Evolutionary conservation across 1,140 invertebrate species (phyloP), one percentile per base, ranked within the genome.

Genomic region (Achatina immaculata): DNA sequence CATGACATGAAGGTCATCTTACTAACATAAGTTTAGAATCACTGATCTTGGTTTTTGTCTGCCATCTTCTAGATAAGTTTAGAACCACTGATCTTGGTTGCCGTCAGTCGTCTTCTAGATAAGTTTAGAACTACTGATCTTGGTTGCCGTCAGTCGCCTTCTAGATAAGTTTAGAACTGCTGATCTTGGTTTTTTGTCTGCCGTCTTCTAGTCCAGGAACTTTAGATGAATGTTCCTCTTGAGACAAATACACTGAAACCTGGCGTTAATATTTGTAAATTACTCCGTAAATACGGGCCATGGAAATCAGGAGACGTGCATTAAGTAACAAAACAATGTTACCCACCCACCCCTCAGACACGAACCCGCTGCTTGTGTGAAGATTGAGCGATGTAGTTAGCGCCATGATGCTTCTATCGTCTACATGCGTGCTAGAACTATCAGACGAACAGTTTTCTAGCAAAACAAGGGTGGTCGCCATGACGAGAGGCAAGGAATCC

Each of bases 151-250:
- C n/a, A n/a, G n/a, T n/a, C n/a, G n/a, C n/a, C n/a, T n/a, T n/a
- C n/a, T n/a, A n/a, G n/a, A n/a, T n/a, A n/a, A n/a, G n/a, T n/a
- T n/a, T n/a, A n/a, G n/a, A n/a, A n/a, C n/a, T n/a, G n/a, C n/a
- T n/a, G n/a, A n/a, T n/a, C n/a, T n/a, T n/a, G n/a, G n/a, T n/a
- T n/a, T n/a, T n/a, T n/a, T n/a, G n/a, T n/a, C n/a, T n/a, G n/a
- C n/a, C n/a, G n/a, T n/a, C n/a, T n/a, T n/a, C n/a, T n/a, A n/a
- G n/a, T n/a, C n/a, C 58, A n/a, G 58, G 31, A 62, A 62, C 28
- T 62, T n/a, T 62, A 62, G 58, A 62, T 62, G 58, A 28, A 28
- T 62, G 58, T 62, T 62, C 58, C 28, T 62, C 28, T 62, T 62
- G 31, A 31, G 28, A 62, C 58, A 31, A 62, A 62, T 62, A 62